These are phyloP conservation scores for Schlechtendalia chinensis DNA, from an alignment of 1,140 invertebrate species.

Conservation along the genomic window DNA sequence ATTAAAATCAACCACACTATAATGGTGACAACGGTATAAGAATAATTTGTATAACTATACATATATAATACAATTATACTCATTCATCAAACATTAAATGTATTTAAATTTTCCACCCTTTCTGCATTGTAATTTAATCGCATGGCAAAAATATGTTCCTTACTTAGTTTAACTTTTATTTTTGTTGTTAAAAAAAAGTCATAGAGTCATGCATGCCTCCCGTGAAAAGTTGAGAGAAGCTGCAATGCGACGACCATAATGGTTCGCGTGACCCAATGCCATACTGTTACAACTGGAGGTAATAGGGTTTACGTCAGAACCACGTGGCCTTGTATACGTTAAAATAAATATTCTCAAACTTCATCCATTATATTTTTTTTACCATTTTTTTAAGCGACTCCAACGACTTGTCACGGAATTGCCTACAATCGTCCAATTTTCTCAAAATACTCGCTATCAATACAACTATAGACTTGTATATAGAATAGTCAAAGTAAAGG, in stretches of 20 bases:
- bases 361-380: neutral
- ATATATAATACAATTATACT: no score
- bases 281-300: neutral
- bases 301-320: neutral
- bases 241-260: constrained; percentile 39
- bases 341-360: neutral
- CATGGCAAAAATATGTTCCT: neutral
- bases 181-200: no score
- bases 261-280: constrained; percentile 22
- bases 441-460: neutral
- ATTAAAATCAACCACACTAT: neutral
- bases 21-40: neutral
- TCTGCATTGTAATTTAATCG: constrained; percentile 3
- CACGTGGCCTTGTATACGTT: neutral
- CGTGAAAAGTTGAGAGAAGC: constrained; percentile 35
- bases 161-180: neutral
- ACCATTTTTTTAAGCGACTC: neutral
- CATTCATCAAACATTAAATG: no score
- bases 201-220: constrained; percentile 9
- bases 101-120: constrained; percentile 4
- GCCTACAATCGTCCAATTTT: neutral
- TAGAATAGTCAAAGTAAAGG: no score
- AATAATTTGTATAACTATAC: constrained; percentile 1
- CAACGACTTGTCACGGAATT: neutral
- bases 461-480: neutral